Percentiles rank a stretch among this genome's conserved stretches.
phyloP scores from a whole-genome alignment of 2,113 vertebrate species.

The Lota lota region DNA sequence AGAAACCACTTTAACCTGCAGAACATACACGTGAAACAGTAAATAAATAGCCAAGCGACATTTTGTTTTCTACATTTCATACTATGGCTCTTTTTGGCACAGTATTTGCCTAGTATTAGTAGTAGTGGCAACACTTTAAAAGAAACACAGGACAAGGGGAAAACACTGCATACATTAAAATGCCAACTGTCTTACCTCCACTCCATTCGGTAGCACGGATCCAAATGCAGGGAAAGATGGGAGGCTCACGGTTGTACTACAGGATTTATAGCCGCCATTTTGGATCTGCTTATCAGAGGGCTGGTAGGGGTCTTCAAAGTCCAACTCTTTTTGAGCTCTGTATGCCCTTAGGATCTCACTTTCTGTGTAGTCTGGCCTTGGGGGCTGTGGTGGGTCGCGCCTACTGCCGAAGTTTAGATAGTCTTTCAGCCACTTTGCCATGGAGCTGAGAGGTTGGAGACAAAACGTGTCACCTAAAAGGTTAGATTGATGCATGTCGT shows the following conservation, averaged over 20 bases:
- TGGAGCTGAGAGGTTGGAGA: slow-evolving; percentile 60
- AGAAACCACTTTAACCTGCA: slow-evolving; percentile 76
- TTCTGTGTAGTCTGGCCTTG: slow-evolving; percentile 88
- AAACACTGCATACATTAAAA: neutral
- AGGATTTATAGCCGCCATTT: slow-evolving; percentile 56
- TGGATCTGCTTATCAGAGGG: slow-evolving; percentile 64
- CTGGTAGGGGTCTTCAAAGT: slow-evolving; percentile 89
- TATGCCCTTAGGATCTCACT: slow-evolving; percentile 88
- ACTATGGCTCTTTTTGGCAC: too few relatives aligned
- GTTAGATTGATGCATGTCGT: too few relatives aligned
- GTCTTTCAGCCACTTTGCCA: slow-evolving; percentile 93
- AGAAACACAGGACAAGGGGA: too few relatives aligned
- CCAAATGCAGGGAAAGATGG: slow-evolving; percentile 65
- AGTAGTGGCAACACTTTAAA: neutral
- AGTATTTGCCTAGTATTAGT: too few relatives aligned
- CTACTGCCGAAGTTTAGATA: slow-evolving; percentile 85
- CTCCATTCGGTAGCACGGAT: slow-evolving; percentile 58
- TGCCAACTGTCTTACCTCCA: slow-evolving; percentile 53
- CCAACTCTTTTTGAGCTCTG: slow-evolving; percentile 82
- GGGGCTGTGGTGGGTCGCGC: slow-evolving; percentile 81
- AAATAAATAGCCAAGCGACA: neutral
- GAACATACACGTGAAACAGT: neutral
- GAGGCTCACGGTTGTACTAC: slow-evolving; percentile 54
- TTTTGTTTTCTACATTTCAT: too few relatives aligned
- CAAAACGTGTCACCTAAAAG: too few relatives aligned